phyloP scores from a whole-genome alignment of 2,888 invertebrate genomes.

The Timandra comae region DNA sequence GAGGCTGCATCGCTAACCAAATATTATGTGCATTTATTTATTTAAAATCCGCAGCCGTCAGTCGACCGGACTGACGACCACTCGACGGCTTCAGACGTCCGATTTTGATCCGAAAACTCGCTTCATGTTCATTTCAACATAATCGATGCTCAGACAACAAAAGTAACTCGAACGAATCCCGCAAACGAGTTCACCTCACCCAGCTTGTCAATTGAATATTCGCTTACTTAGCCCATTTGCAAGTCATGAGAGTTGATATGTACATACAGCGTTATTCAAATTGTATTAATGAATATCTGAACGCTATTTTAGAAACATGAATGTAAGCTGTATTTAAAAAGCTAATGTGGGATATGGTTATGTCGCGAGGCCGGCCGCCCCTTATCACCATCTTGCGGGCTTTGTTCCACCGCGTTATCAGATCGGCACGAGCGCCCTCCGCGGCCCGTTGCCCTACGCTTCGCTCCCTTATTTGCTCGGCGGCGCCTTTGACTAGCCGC shows the following conservation, averaged over 20 bases:
- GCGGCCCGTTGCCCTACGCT: constrained; percentile 22
- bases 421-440: constrained; percentile 48
- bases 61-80: constrained; percentile 32
- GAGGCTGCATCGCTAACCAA: constrained; percentile 53
- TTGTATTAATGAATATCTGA: neutral
- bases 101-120: constrained; percentile 37
- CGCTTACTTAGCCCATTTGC: constrained; percentile 60
- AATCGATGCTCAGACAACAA: constrained; percentile 38
- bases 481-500: constrained; percentile 65
- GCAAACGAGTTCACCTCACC: constrained; percentile 40
- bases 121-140: constrained; percentile 38
- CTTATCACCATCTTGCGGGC: constrained; percentile 59
- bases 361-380: constrained; percentile 37
- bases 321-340: constrained; percentile 33
- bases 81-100: constrained; percentile 32
- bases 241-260: constrained; percentile 46
- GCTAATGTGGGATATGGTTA: constrained; percentile 41
- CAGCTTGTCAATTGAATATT: constrained; percentile 56
- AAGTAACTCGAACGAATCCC: constrained; percentile 29
- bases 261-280: constrained; percentile 2
- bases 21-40: constrained; percentile 72
- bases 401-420: constrained; percentile 56
- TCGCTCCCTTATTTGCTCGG: constrained; percentile 51
- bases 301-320: constrained; percentile 9
- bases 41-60: constrained; percentile 41